Conservation (phyloP, 2,888 invertebrate genomes). For the Drosophila prolongata region DNA sequence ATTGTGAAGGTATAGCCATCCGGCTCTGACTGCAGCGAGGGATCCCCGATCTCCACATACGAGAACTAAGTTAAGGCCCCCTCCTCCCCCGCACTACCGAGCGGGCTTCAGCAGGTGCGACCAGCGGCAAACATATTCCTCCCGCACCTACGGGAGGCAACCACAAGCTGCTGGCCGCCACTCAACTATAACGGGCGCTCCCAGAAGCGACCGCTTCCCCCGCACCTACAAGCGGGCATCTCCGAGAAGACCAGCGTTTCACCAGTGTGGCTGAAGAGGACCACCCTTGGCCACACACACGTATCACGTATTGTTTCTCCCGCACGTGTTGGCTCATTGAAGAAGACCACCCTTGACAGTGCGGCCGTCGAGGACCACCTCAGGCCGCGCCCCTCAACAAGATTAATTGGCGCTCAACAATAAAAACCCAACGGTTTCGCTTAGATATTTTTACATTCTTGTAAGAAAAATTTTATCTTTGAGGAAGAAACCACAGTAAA, state of each 20-base stretch:
- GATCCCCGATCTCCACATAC: slow-evolving; percentile 1
- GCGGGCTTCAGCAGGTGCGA: neutral
- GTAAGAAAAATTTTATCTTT: neutral
- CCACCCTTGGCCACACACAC: neutral
- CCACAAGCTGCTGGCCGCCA: neutral
- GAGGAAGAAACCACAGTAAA: neutral
- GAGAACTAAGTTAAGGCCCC: neutral
- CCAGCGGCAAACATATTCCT: neutral
- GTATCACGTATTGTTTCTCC: neutral
- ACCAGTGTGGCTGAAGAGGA: neutral
- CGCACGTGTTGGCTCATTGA: neutral
- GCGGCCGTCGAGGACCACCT: neutral
- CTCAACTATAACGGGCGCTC: neutral
- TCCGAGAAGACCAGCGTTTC: neutral
- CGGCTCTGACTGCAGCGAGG: neutral
- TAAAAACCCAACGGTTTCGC: slow-evolving; percentile 1
- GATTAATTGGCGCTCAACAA: neutral
- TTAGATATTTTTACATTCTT: slow-evolving; percentile 1
- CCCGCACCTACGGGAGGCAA: neutral
- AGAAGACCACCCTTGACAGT: neutral
- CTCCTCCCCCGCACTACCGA: neutral
- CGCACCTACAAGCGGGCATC: neutral
- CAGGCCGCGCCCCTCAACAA: neutral
- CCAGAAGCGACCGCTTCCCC: neutral
- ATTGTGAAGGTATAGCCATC: neutral